phyloP scores from a whole-genome alignment of 2,797 vertebrate species.

The Nannoperca obscura region DNA sequence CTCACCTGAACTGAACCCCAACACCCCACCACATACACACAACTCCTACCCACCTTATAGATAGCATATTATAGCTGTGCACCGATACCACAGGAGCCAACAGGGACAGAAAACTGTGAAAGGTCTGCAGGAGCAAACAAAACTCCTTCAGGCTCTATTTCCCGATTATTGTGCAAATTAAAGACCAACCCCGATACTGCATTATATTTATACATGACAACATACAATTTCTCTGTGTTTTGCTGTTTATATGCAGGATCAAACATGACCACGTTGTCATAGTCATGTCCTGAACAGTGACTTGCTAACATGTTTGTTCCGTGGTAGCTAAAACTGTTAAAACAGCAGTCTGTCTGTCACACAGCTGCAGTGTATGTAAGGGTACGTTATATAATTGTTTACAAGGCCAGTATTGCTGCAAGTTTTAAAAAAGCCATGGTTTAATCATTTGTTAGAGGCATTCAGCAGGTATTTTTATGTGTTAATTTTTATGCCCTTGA shows the following conservation, averaged over 20 bases:
- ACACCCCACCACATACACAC: neutral
- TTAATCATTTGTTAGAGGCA: conserved; percentile 8
- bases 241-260: conserved; percentile 4
- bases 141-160: conserved; percentile 35
- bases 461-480: conserved; percentile 1
- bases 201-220: conserved; percentile 21
- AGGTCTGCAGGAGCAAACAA: conserved; percentile 19
- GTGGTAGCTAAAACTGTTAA: conserved; percentile 34
- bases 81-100: conserved; percentile 18
- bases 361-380: conserved; percentile 14
- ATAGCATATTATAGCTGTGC: conserved; percentile 40
- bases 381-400: conserved; percentile 10
- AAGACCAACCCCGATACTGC: conserved; percentile 18
- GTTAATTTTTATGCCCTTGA: neutral
- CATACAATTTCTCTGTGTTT: conserved; percentile 9
- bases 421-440: conserved; percentile 6
- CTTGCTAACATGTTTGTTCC: conserved; percentile 3
- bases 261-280: conserved; percentile 1
- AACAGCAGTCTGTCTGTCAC: conserved; percentile 34
- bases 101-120: conserved; percentile 26
- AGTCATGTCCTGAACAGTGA: neutral
- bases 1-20: conserved; percentile 12
- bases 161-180: conserved; percentile 29
- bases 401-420: conserved; percentile 25
- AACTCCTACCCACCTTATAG: conserved; percentile 19